phyloP scores from a whole-genome alignment of 2,888 invertebrate genomes.

The Xylocampa areola region DNA sequence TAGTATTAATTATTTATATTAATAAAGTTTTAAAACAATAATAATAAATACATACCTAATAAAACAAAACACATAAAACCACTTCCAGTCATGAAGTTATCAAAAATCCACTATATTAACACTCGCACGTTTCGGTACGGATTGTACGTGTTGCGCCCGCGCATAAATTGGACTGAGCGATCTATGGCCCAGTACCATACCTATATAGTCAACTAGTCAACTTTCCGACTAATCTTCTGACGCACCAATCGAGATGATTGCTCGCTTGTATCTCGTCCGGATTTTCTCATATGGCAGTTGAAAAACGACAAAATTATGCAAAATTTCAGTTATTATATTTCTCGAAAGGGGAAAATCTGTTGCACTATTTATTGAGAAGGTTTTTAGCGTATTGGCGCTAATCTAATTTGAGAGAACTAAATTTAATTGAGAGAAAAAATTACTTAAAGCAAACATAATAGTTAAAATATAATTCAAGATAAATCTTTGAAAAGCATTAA shows the following conservation, averaged over 20 bases:
- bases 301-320: no score
- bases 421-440: no score
- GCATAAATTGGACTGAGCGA: slow-evolving; percentile 50
- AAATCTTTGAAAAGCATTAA: no score
- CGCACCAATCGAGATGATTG: slow-evolving; percentile 19
- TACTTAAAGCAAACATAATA: no score
- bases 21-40: slow-evolving; percentile 5
- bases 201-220: slow-evolving; percentile 51
- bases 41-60: slow-evolving; percentile 32
- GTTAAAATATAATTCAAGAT: no score
- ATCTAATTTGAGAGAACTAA: no score
- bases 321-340: no score
- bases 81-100: slow-evolving; percentile 26
- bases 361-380: no score
- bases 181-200: slow-evolving; percentile 28
- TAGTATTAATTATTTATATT: background rate
- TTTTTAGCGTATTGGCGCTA: no score
- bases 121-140: slow-evolving; percentile 30
- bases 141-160: slow-evolving; percentile 40
- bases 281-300: no score
- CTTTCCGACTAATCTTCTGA: slow-evolving; percentile 42
- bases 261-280: no score
- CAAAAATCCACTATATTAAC: slow-evolving; percentile 27
- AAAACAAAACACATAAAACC: slow-evolving; percentile 38
- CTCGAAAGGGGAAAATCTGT: no score